Conservation (phyloP, 2,113 vertebrate species). For the Coturnix japonica region DNA sequence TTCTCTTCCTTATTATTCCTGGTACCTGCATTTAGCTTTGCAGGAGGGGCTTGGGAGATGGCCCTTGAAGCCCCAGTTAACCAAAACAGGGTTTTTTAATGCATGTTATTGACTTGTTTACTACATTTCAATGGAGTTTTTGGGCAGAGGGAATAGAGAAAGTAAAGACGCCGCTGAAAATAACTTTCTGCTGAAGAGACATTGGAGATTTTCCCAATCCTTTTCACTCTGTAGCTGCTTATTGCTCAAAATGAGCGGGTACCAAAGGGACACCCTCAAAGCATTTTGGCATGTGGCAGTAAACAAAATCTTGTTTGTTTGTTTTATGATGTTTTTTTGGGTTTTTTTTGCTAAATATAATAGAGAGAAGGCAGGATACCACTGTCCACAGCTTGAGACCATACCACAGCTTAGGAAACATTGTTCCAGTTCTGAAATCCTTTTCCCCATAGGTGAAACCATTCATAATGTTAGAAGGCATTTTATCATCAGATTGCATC, state of each 20-base stretch:
- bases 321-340: neutral
- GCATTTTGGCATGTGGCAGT: neutral
- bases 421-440: neutral
- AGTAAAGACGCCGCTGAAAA: neutral
- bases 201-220: neutral
- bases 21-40: neutral
- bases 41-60: neutral
- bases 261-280: neutral
- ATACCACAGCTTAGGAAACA: neutral
- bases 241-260: neutral
- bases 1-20: constrained; percentile 9
- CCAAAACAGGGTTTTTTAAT: neutral
- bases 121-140: neutral
- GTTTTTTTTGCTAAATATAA: neutral
- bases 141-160: neutral
- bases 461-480: neutral
- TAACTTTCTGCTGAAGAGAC: neutral
- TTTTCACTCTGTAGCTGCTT: neutral
- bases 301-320: neutral
- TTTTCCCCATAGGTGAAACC: neutral
- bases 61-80: neutral
- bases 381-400: neutral
- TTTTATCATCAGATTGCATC: neutral
- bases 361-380: neutral
- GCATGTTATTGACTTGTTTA: neutral